Conservation (phyloP, 1,140 invertebrate genomes). For the Magallana angulata region DNA sequence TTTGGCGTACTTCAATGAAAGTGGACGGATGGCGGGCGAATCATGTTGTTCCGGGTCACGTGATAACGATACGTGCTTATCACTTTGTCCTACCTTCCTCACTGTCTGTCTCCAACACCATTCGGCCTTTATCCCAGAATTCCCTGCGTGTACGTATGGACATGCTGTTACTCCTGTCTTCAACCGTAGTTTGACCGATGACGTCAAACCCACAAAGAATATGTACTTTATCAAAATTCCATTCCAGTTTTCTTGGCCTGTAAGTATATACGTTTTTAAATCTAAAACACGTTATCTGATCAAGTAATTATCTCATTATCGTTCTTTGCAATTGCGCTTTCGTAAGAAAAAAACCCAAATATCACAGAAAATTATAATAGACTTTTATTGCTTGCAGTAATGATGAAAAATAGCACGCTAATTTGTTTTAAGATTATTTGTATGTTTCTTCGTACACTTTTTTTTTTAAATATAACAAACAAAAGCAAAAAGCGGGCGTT, state of each 20-base stretch:
- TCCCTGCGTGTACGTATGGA: constrained; percentile 60
- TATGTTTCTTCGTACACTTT: too few relatives aligned
- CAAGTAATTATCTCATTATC: neutral
- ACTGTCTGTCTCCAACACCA: constrained; percentile 63
- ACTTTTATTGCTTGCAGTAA: too few relatives aligned
- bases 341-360: too few relatives aligned
- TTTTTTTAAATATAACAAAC: too few relatives aligned
- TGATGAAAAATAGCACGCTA: too few relatives aligned
- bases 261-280: constrained; percentile 46
- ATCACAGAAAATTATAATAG: too few relatives aligned
- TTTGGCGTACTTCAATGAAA: constrained; percentile 57
- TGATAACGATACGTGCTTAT: constrained; percentile 40
- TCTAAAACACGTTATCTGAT: neutral
- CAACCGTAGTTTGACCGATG: constrained; percentile 53
- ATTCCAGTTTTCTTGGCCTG: constrained; percentile 64
- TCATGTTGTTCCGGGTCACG: constrained; percentile 54
- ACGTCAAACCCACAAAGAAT: constrained; percentile 14
- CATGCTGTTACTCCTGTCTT: constrained; percentile 57
- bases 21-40: constrained; percentile 55
- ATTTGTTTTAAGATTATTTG: too few relatives aligned
- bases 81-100: constrained; percentile 62
- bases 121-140: constrained; percentile 52
- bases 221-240: constrained; percentile 51
- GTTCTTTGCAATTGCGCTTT: too few relatives aligned
- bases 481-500: neutral